Conservation (phyloP, 2,888 invertebrate genomes). For the Thysanoteuthis rhombus region DNA sequence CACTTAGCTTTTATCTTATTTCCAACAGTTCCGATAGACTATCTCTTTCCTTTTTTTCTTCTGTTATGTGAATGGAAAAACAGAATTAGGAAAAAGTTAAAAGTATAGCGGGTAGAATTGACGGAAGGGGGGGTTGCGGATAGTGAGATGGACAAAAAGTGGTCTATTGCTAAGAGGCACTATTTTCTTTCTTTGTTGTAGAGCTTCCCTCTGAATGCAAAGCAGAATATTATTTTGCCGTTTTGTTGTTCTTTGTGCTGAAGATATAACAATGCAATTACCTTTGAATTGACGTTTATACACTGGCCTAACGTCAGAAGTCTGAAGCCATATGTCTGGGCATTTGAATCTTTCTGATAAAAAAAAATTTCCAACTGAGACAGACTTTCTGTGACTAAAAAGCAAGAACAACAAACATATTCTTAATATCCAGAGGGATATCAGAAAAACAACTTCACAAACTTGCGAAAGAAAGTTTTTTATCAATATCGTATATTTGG, state of each 20-base stretch:
- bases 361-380: not conserved
- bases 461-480: not conserved
- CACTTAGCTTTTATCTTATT: not conserved
- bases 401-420: not conserved
- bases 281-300: not conserved
- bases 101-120: not conserved
- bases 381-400: not conserved
- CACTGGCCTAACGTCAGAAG: not conserved
- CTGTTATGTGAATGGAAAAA: not conserved
- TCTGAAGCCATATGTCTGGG: not conserved
- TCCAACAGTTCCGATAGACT: not conserved
- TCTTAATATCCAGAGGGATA: not conserved
- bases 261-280: slow-evolving; percentile 12
- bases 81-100: not conserved
- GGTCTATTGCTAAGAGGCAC: not conserved
- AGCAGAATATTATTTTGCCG: not conserved
- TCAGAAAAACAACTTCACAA: not conserved
- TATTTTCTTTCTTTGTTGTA: not conserved
- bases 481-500: not conserved
- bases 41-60: not conserved
- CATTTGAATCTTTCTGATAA: not conserved
- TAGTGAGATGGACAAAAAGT: not conserved
- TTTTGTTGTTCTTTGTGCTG: not conserved
- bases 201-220: not conserved
- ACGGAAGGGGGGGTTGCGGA: not conserved